These are phyloP conservation scores for Antrozous pallidus DNA, from an alignment of 2,797 vertebrate species.

Conservation along the genomic window DNA sequence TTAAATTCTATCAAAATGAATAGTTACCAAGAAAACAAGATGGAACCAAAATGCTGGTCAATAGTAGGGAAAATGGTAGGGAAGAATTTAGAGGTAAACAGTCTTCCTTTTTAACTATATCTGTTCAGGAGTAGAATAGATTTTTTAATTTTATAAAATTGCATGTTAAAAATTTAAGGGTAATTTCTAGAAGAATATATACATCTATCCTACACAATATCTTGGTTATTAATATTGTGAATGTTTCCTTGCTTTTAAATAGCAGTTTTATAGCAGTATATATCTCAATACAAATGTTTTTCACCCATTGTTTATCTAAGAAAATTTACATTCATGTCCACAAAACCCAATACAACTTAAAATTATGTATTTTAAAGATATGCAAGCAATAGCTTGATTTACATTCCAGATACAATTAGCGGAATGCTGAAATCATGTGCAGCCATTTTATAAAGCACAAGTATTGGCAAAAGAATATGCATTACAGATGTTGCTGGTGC, in stretches of 20 bases:
- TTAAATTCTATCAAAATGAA: background rate
- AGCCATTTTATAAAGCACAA: slow-evolving; percentile 12
- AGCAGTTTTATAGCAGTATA: background rate
- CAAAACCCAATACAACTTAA: slow-evolving; percentile 16
- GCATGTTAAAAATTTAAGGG: background rate
- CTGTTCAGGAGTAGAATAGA: background rate
- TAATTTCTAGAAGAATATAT: background rate
- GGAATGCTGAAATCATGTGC: background rate
- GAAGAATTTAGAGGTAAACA: background rate
- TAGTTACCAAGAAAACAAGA: background rate
- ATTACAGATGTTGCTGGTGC: background rate
- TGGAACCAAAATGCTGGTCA: background rate
- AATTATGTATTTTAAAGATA: slow-evolving; percentile 29
- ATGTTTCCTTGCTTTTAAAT: background rate
- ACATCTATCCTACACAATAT: background rate
- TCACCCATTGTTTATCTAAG: background rate
- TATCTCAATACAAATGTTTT: slow-evolving; percentile 5
- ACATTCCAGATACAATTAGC: slow-evolving; percentile 4
- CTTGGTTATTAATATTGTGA: background rate
- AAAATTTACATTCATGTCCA: background rate
- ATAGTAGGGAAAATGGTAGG: background rate
- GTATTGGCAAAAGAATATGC: slow-evolving; percentile 2
- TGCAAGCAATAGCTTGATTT: slow-evolving; percentile 24
- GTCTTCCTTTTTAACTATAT: background rate
- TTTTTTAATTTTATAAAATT: background rate